phyloP scores from a whole-genome alignment of 2,888 invertebrate genomes.

The Notodonta dromedarius region DNA sequence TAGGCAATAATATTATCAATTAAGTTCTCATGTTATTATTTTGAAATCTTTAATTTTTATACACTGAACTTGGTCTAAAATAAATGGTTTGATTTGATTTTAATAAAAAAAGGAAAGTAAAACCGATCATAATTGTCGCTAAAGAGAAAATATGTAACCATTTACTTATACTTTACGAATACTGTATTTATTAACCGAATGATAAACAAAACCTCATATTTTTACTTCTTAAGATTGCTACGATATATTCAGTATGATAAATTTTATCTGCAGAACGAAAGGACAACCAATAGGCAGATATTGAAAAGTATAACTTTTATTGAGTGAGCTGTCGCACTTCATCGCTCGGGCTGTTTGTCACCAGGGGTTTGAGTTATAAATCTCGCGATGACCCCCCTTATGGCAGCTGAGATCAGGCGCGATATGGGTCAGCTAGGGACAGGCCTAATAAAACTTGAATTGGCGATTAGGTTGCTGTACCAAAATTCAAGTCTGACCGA shows the following conservation, averaged over 20 bases:
- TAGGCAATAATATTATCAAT: too few relatives aligned
- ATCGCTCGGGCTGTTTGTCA: conserved; percentile 64
- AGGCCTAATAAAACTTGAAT: conserved; percentile 65
- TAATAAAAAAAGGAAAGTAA: too few relatives aligned
- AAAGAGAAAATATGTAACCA: too few relatives aligned
- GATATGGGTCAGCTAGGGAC: conserved; percentile 67
- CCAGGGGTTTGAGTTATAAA: conserved; percentile 64
- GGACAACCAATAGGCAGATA: conserved; percentile 29
- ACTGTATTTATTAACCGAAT: too few relatives aligned
- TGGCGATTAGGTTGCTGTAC: conserved; percentile 43
- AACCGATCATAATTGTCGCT: too few relatives aligned
- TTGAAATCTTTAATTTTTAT: too few relatives aligned
- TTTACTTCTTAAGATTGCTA: too few relatives aligned
- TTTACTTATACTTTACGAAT: too few relatives aligned
- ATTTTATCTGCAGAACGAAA: background rate
- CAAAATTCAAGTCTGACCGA: background rate
- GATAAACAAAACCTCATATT: too few relatives aligned
- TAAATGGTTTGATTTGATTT: too few relatives aligned
- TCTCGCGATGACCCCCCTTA: conserved; percentile 68
- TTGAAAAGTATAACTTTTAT: conserved; percentile 46
- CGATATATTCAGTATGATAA: background rate
- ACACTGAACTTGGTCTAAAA: too few relatives aligned
- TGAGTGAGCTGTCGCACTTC: conserved; percentile 57
- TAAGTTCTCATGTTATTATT: too few relatives aligned
- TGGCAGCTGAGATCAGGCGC: conserved; percentile 54